Evolutionary conservation across 2,888 invertebrate species (phyloP), one percentile per base, ranked within the genome.

Genomic region (Vesta saturnalis): DNA sequence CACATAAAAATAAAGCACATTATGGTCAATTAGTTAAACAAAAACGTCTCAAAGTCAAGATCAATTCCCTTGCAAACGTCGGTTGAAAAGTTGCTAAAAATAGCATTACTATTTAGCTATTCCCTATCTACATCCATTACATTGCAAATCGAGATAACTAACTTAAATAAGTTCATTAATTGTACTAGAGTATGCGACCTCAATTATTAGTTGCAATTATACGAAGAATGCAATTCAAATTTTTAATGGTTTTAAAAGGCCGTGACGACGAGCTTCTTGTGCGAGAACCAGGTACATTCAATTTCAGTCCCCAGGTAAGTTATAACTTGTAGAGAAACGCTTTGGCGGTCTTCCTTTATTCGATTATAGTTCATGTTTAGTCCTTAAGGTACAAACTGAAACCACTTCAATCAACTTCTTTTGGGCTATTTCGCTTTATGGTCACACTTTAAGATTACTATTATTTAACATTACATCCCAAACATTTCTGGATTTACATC

Each of bases 291-390:
- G 64, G 70, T 63, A 72, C 64, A 64, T 71, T 69, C 62, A 72
- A 49, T 73, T 69, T 70, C 61, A 56, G 61, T 52, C 52, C 52
- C 60, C 64, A 66, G 59, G 67, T 66, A 72, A 73, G 73, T 74
- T 76, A 77, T 76, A 76, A 77, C 76, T 74, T 77, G 75, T 67
- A 73, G 76, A 75, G 74, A 74, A 76, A 75, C 75, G 75, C 75
- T 76, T 76, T 75, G 77, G 74, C 77, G 77, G 76, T 71, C 64
- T 68, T 73, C 75, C 77, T 75, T 75, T 74, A 67, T 67, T 67
- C 67, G 60, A 47, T 62, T 75, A 70, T 70, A 65, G 73, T 55
- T 65, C 71, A 73, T 43, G 60, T 71, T 61, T 56, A 63, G 47
- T 49, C 58, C 52, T 52, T 59, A 57, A 19, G 18, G 43, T 39